These are phyloP conservation scores for Phaenicophaeus curvirostris DNA, from an alignment of 2,797 vertebrate species.

Conservation along the genomic window DNA sequence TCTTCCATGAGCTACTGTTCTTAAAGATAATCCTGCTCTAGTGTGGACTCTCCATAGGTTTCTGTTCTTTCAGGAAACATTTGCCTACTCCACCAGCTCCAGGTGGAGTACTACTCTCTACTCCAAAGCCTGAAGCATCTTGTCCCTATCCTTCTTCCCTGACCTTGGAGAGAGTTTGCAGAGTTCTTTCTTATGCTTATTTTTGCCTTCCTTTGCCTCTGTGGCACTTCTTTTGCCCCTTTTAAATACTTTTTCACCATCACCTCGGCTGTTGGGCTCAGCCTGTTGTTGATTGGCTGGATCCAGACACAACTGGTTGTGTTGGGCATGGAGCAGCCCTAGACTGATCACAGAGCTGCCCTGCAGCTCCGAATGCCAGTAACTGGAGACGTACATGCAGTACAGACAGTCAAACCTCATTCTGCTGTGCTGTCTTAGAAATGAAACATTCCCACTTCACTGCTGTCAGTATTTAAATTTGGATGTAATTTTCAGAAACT, in stretches of 20 bases:
- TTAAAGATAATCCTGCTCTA: background rate
- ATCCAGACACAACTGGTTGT: rapidly evolving
- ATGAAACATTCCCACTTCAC: background rate
- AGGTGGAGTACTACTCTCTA: background rate
- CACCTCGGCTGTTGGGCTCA: background rate
- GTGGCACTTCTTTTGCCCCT: background rate
- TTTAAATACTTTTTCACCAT: background rate
- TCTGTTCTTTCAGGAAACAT: background rate
- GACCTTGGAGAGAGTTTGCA: background rate
- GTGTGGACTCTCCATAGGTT: background rate
- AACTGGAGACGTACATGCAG: rapidly evolving
- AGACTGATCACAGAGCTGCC: rapidly evolving
- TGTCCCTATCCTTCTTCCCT: too few species aligned
- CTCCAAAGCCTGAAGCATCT: background rate
- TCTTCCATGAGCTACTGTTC: background rate
- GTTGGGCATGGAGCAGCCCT: rapidly evolving
- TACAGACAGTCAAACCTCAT: background rate
- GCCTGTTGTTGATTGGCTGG: rapidly evolving
- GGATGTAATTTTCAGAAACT: background rate
- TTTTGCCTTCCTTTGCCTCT: background rate
- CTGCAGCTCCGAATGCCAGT: rapidly evolving
- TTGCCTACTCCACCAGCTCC: background rate
- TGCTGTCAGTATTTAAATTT: background rate
- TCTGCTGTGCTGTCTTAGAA: background rate
- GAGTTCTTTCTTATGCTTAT: rapidly evolving